These are phyloP conservation scores for Potorous gilbertii DNA, from an alignment of 2,797 vertebrate genomes.

Conservation along the genomic window DNA sequence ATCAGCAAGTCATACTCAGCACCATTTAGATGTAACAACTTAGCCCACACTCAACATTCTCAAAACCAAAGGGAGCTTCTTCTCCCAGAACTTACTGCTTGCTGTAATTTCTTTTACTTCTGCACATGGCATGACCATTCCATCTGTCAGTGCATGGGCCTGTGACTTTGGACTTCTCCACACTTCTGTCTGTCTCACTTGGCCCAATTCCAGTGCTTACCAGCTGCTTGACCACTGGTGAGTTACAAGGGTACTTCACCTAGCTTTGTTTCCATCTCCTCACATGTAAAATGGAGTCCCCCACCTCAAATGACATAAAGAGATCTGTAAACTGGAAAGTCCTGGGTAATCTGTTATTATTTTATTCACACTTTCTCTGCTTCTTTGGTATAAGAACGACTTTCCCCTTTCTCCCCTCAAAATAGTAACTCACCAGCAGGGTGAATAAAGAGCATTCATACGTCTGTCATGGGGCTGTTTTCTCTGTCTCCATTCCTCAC, in stretches of 20 bases:
- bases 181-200: no score
- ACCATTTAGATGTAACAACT: not conserved
- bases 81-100: not conserved
- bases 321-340: not conserved
- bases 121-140: not conserved
- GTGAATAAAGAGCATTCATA: not conserved
- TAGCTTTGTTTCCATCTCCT: not conserved
- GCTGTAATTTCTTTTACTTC: not conserved
- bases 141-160: not conserved
- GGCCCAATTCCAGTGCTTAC: not conserved
- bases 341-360: not conserved
- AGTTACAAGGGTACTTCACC: not conserved
- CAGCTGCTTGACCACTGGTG: not conserved
- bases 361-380: not conserved
- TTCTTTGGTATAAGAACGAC: not conserved
- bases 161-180: not conserved
- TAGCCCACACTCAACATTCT: not conserved
- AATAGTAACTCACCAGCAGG: not conserved
- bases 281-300: not conserved
- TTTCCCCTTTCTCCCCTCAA: not conserved
- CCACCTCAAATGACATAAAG: not conserved
- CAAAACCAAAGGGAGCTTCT: not conserved
- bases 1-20: not conserved
- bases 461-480: not conserved
- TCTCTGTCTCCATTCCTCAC: not conserved